Percentiles rank a stretch among this genome's conserved stretches.
phyloP scores from a whole-genome alignment of 2,888 invertebrate species.

The Ormyrus rosae region DNA sequence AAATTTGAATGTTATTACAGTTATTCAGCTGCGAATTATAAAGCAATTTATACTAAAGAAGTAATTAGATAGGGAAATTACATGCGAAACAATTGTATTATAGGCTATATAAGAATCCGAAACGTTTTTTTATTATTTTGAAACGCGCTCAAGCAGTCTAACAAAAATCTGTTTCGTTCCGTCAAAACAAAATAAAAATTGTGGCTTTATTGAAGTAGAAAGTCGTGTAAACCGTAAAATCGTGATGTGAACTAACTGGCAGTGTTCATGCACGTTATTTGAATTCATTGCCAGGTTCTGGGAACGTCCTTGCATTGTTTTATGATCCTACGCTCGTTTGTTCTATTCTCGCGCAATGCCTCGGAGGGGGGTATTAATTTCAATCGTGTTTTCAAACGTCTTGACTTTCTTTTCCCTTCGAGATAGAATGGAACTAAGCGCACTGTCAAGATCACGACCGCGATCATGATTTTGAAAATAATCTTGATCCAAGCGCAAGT shows the following conservation, averaged over 20 bases:
- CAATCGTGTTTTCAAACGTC: not conserved
- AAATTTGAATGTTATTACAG: not conserved
- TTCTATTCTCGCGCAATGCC: not conserved
- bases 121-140: no score
- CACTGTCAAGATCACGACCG: constrained; percentile 45
- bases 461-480: constrained; percentile 19
- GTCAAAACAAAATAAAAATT: no score
- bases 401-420: not conserved
- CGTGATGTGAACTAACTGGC: no score
- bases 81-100: no score
- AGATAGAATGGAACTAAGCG: not conserved
- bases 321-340: not conserved
- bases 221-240: no score
- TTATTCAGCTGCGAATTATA: not conserved
- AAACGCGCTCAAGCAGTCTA: no score
- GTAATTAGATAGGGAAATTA: no score
- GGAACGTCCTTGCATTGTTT: constrained; percentile 56
- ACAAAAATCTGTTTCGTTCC: no score
- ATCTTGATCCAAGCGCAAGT: not conserved
- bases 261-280: no score
- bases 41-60: no score
- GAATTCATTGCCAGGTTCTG: not conserved
- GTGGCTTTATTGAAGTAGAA: no score
- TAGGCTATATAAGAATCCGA: no score
- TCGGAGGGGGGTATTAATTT: constrained; percentile 19